phyloP scores from a whole-genome alignment of 37 sponge, comb jelly and placozoan genomes.

The Lycopodina hypogea region DNA sequence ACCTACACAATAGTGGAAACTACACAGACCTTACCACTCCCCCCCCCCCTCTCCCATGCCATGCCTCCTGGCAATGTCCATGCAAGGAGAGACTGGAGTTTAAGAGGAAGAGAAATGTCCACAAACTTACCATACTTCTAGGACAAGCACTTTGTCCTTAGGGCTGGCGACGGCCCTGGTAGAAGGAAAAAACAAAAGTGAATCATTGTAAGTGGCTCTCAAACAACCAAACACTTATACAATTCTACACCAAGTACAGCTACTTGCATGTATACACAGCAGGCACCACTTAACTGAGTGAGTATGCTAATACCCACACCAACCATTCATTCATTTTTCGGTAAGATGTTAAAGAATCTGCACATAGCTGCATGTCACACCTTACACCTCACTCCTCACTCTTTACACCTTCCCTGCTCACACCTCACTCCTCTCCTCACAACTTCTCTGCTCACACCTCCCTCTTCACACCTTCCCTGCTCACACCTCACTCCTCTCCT shows the following conservation, averaged over 20 bases:
- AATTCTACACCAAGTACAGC: too few species aligned
- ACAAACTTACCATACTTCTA: slow-evolving; percentile 48
- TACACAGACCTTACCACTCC: neutral
- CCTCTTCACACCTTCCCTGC: too few species aligned
- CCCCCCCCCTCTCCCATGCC: neutral
- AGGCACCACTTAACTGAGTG: too few species aligned
- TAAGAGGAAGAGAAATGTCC: neutral
- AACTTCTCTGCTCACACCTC: neutral
- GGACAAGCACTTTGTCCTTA: slow-evolving; percentile 26
- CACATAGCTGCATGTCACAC: too few species aligned
- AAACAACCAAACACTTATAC: too few species aligned
- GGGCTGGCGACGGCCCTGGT: slow-evolving; percentile 22
- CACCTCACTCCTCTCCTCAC: neutral
- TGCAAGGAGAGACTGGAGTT: neutral
- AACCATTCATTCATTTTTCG: too few species aligned
- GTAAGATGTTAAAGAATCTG: too few species aligned
- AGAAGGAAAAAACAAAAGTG: neutral
- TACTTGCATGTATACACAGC: too few species aligned
- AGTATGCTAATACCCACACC: too few species aligned
- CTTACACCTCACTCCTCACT: too few species aligned
- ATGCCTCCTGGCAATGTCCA: neutral
- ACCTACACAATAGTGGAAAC: neutral
- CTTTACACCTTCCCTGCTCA: too few species aligned
- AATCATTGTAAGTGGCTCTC: neutral
- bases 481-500: neutral